A percentile compares a stretch with the other conserved stretches of the same genome.
phyloP scores from a whole-genome alignment of 2,888 invertebrate genomes.

The Epinotia nisella region DNA sequence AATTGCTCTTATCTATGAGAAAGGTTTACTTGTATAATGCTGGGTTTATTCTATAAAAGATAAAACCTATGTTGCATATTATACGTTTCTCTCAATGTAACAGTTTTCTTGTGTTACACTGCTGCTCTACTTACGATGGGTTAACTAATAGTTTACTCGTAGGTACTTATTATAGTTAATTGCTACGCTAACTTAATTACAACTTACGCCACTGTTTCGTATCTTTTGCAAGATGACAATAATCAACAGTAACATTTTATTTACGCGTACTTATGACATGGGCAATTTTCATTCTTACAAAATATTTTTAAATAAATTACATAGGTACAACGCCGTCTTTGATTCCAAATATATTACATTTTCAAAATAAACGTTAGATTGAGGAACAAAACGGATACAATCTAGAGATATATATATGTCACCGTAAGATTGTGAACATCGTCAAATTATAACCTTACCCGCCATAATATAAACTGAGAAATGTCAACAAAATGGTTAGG shows the following conservation, averaged over 20 bases:
- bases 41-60: background rate
- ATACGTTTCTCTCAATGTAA: slow-evolving; percentile 1
- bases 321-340: too few species aligned
- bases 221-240: slow-evolving; percentile 18
- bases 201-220: slow-evolving; percentile 20
- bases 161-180: slow-evolving; percentile 24
- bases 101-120: slow-evolving; percentile 11
- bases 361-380: too few species aligned
- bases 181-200: slow-evolving; percentile 23
- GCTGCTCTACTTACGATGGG: slow-evolving; percentile 30
- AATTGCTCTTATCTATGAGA: background rate
- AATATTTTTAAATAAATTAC: too few species aligned
- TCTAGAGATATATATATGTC: too few species aligned
- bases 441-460: too few species aligned
- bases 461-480: too few species aligned
- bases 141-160: slow-evolving; percentile 31
- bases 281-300: too few species aligned
- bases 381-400: too few species aligned
- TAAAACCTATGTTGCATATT: background rate
- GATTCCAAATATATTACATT: too few species aligned
- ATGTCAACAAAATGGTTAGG: too few species aligned
- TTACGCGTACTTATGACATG: background rate
- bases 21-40: background rate
- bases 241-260: slow-evolving; percentile 3
- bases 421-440: too few species aligned